A percentile compares a stretch with the other conserved stretches of the same genome.
phyloP scores from a whole-genome alignment of 2,888 invertebrate genomes.

The Caenorhabditis wallacei region DNA sequence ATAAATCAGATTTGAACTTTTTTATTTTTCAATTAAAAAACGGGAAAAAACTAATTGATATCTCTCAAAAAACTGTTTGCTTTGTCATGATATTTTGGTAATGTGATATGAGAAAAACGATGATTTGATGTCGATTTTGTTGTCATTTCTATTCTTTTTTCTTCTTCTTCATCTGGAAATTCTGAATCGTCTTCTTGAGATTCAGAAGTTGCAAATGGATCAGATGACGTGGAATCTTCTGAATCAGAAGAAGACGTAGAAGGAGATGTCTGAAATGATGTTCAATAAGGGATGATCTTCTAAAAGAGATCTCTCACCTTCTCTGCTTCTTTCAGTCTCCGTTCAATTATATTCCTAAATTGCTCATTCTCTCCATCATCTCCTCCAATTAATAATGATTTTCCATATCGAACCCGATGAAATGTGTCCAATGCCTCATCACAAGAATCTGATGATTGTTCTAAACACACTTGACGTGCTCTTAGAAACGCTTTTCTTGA shows the following conservation, averaged over 20 bases:
- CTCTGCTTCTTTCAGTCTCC: slow-evolving; percentile 43
- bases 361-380: slow-evolving; percentile 35
- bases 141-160: not conserved
- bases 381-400: slow-evolving; percentile 51
- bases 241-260: slow-evolving; percentile 6
- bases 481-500: slow-evolving; percentile 57
- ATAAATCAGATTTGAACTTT: slow-evolving; percentile 14
- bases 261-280: slow-evolving; percentile 6
- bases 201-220: slow-evolving; percentile 6
- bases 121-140: slow-evolving; percentile 13
- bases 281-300: not conserved
- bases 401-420: slow-evolving; percentile 68
- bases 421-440: slow-evolving; percentile 70
- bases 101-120: slow-evolving; percentile 54
- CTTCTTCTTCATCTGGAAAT: slow-evolving; percentile 16
- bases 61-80: slow-evolving; percentile 55
- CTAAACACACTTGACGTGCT: slow-evolving; percentile 66
- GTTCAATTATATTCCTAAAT: slow-evolving; percentile 49
- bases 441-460: slow-evolving; percentile 62
- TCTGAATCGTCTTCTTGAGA: not conserved
- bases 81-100: slow-evolving; percentile 66
- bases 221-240: slow-evolving; percentile 2
- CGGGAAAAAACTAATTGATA: slow-evolving; percentile 54
- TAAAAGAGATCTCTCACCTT: slow-evolving; percentile 1
- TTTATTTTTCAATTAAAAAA: not conserved